Conservation (phyloP, 2,888 invertebrate species). For the Sphinx pinastri region DNA sequence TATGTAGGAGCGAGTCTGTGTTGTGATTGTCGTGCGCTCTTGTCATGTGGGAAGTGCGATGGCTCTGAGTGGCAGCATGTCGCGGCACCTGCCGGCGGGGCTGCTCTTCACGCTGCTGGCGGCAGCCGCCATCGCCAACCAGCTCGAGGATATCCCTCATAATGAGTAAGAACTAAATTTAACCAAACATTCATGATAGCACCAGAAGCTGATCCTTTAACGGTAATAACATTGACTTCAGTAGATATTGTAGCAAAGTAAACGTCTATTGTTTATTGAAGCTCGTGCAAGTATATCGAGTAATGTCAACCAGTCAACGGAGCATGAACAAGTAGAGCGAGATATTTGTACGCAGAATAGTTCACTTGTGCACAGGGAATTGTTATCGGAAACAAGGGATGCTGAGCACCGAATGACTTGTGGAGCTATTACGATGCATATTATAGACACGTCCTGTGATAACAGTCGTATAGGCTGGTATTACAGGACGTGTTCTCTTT, state of each 20-base stretch:
- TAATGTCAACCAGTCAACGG: constrained; percentile 4
- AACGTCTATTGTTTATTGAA: background rate
- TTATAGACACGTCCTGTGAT: background rate
- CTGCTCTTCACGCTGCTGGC: constrained; percentile 66
- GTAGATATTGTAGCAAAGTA: background rate
- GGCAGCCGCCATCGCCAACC: constrained; percentile 84
- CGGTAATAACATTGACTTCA: no score
- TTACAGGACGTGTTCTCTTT: background rate
- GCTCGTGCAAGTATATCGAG: no score
- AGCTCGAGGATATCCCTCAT: constrained; percentile 95
- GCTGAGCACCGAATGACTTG: background rate
- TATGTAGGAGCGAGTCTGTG: constrained; percentile 62
- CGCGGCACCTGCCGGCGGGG: constrained; percentile 62
- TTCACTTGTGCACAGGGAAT: constrained; percentile 8
- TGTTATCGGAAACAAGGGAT: constrained; percentile 25
- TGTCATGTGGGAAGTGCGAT: constrained; percentile 76
- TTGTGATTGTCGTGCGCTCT: constrained; percentile 60
- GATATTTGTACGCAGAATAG: constrained; percentile 20
- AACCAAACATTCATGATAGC: background rate
- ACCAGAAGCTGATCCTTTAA: no score
- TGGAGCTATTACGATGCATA: constrained; percentile 3
- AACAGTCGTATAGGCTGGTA: background rate
- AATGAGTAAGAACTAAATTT: constrained; percentile 89
- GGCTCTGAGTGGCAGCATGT: constrained; percentile 67
- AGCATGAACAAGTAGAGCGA: constrained; percentile 3